Percentiles rank a stretch among this genome's conserved stretches.
These are phyloP conservation scores for Drosophila tsacasi DNA, from an alignment of 1,140 invertebrate species.

Conservation along the genomic window DNA sequence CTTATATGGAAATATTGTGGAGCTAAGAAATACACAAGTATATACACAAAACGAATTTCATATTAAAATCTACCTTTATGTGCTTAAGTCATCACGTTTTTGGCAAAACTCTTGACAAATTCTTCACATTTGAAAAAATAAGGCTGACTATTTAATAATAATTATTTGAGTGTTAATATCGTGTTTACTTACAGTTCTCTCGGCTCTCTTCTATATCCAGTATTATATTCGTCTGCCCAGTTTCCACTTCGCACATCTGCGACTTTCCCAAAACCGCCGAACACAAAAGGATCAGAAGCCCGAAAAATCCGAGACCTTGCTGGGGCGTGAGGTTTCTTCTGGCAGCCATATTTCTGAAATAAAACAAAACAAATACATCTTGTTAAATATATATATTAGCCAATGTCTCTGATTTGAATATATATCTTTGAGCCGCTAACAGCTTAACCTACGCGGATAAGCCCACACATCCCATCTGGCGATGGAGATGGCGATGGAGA, in stretches of 20 bases:
- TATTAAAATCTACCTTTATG: not conserved
- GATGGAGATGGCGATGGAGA: not conserved
- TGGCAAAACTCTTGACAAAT: not conserved
- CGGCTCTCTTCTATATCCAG: conserved; percentile 95
- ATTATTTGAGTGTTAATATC: not conserved
- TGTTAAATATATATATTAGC: conserved; percentile 29
- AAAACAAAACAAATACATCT: conserved; percentile 24
- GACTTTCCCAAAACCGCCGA: conserved; percentile 79
- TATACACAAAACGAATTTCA: conserved; percentile 9
- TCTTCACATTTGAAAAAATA: not conserved
- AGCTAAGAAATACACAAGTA: conserved; percentile 10
- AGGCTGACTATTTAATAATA: not conserved
- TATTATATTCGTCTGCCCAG: conserved; percentile 94
- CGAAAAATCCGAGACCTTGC: conserved; percentile 41
- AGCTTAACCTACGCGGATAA: conserved; percentile 34
- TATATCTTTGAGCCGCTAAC: conserved; percentile 12
- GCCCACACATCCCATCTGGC: conserved; percentile 20
- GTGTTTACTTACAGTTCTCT: conserved; percentile 90
- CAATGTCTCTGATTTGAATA: conserved; percentile 26
- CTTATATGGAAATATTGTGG: conserved; percentile 20
- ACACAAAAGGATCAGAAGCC: conserved; percentile 59
- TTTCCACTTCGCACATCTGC: conserved; percentile 89
- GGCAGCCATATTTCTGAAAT: conserved; percentile 65
- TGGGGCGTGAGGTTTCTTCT: conserved; percentile 38
- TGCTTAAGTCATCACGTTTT: not conserved